These are phyloP conservation scores for Alfaro cultratus DNA, from an alignment of 2,797 vertebrate genomes.

Conservation along the genomic window DNA sequence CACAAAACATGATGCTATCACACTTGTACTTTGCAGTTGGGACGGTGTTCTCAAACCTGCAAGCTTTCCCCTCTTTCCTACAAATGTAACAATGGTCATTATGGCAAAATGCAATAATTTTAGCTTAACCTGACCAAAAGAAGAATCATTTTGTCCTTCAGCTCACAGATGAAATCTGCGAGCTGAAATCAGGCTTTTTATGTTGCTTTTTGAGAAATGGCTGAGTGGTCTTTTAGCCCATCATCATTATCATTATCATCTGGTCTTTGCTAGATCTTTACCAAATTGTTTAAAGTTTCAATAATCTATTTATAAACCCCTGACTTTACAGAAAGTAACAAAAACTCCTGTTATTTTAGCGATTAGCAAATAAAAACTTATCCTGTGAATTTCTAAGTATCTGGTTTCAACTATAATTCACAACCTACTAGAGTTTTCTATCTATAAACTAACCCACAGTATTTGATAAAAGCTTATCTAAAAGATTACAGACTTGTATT, in stretches of 20 bases:
- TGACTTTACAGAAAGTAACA: background rate
- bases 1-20: background rate
- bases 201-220: background rate
- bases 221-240: background rate
- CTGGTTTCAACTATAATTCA: background rate
- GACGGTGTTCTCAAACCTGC: background rate
- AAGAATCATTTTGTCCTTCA: background rate
- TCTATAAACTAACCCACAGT: background rate
- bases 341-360: background rate
- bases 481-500: background rate
- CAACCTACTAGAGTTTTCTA: background rate
- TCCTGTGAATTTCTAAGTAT: background rate
- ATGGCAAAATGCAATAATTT: background rate
- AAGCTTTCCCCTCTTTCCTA: background rate
- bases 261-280: background rate
- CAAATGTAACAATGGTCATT: background rate
- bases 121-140: background rate
- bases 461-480: background rate
- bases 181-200: background rate
- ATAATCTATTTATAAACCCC: background rate
- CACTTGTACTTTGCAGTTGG: background rate
- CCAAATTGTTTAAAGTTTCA: background rate
- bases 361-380: background rate
- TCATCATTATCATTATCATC: background rate
- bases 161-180: background rate